Evolutionary conservation across 2,888 invertebrate species (phyloP), one percentile per base, ranked within the genome.

Genomic region (Drosophila rubida): DNA sequence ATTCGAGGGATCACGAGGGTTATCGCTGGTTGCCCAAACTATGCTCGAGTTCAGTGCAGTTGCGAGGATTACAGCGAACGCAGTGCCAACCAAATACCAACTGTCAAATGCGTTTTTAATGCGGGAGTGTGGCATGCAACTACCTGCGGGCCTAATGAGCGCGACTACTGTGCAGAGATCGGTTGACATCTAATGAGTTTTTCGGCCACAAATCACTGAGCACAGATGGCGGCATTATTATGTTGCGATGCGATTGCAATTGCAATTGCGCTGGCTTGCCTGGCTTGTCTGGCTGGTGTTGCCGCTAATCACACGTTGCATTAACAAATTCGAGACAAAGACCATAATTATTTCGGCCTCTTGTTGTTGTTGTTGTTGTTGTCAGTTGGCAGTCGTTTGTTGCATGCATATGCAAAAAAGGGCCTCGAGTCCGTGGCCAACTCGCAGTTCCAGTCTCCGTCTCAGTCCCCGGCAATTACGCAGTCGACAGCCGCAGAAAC

Each of bases 31-130:
- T 41, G 2, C 60, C 37, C 63, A 63, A 74, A 67, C 50, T 58
- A 54, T 32, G 32, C 37, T 44, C 48, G 46, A 69, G 35, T 30
- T 55, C 48, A 59, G 23, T 14, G 13, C 11, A 13, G 2, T n/a
- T 2, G 60, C 16, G 27, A 32, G 19, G 2, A 19, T 19, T 19
- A 1, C 23, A 16, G 4, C 55, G 32, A 25, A 46, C 7, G 11
- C 8, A n/a, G 2, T 8, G 45, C 9, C 25, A n/a, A n/a, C n/a
- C n/a, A n/a, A n/a, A n/a, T n/a, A n/a, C n/a, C n/a, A n/a, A n/a
- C n/a, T n/a, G n/a, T n/a, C n/a, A 48, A 65, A 78, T 83, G 74
- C 39, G 39, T 67, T 80, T 80, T 79, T 80, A 83, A 79, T 78
- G 67, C 57, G 7, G 42, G 14, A 13, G 25, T 41, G 35, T 51